Base-by-base conservation (phyloP, 2,888 invertebrate species). In the Nemurella pictetii region DNA sequence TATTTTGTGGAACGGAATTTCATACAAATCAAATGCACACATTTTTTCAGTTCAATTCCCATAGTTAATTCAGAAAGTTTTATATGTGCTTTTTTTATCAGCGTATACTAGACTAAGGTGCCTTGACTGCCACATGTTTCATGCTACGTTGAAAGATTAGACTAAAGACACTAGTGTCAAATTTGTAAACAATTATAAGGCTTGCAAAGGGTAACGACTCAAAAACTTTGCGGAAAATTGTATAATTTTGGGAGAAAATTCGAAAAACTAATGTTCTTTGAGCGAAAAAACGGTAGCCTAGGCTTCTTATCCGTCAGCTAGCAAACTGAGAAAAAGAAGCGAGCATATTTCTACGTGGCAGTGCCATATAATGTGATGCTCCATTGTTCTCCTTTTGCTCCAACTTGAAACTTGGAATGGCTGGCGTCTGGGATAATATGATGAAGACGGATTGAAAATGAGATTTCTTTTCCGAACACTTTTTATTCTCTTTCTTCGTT, bases 391-490 rank as follows among this genome's bases (percentile, higher is more conserved):
- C n/a, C 28, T 29, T 73, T 30, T 72, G 26, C 27, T 78, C 30
- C 32, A 36, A 12, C 26, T 29, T 20, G 83, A 55, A 83, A 83
- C 32, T 36, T 81, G 73, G 82, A 84, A 81, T 84, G 36, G 77
- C 77, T 55, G 55, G 55, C 55, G 2, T 55, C 83, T 83, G 80
- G 81, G 30, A 73, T 77, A 85, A 84, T 84, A 77, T 80, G 84
- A 86, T 72, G 86, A 85, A 86, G 84, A 86, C 75, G 84, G 83
- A 83, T 84, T 83, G 84, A 83, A 86, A 86, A 83, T 84, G 83
- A 55, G 55, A 55, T 55, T 55, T 55, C 35, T 85, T 83, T 82
- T 25, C 15, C n/a, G 27, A 30, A 78, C 15, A 12, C 7, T 55
- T 55, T 81, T 72, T 26, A 27, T 82, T 72, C 80, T 83, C 36